These are phyloP conservation scores for Scotopteryx bipunctaria DNA, from an alignment of 2,888 invertebrate genomes.

Conservation along the genomic window DNA sequence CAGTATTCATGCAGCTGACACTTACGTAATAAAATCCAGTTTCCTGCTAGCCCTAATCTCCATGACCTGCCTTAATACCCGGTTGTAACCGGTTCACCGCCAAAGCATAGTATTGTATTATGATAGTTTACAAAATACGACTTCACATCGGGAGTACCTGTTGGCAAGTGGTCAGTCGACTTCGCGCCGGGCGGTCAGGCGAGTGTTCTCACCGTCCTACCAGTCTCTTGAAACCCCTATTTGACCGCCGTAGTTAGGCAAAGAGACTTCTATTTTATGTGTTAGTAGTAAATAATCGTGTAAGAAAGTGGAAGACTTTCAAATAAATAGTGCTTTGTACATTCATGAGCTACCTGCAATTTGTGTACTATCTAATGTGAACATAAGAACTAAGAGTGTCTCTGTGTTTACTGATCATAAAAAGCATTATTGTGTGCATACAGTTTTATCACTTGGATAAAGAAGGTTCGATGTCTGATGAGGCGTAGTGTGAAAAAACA, in stretches of 20 bases:
- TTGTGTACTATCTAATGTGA: too few relatives aligned
- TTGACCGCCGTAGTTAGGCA: not conserved
- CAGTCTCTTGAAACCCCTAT: not conserved
- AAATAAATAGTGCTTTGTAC: too few relatives aligned
- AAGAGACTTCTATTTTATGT: too few relatives aligned
- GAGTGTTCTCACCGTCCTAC: constrained; percentile 33
- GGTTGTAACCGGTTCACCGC: constrained; percentile 44
- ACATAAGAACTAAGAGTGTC: too few relatives aligned
- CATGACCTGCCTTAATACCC: constrained; percentile 40
- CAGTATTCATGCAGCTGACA: too few relatives aligned
- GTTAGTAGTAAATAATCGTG: too few relatives aligned
- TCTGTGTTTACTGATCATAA: too few relatives aligned
- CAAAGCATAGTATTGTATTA: constrained; percentile 28
- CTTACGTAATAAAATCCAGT: not conserved
- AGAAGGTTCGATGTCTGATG: not conserved
- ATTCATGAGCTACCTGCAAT: too few relatives aligned
- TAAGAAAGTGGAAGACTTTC: too few relatives aligned
- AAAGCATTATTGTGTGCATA: not conserved
- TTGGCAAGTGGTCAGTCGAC: constrained; percentile 40
- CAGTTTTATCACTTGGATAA: not conserved
- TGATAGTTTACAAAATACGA: constrained; percentile 60
- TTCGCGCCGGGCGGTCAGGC: constrained; percentile 38
- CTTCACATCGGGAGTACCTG: constrained; percentile 42
- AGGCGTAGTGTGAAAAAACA: not conserved
- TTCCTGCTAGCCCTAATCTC: constrained; percentile 38